phyloP scores from a whole-genome alignment of 2,113 vertebrate genomes.

The Butastur rufipennis region DNA sequence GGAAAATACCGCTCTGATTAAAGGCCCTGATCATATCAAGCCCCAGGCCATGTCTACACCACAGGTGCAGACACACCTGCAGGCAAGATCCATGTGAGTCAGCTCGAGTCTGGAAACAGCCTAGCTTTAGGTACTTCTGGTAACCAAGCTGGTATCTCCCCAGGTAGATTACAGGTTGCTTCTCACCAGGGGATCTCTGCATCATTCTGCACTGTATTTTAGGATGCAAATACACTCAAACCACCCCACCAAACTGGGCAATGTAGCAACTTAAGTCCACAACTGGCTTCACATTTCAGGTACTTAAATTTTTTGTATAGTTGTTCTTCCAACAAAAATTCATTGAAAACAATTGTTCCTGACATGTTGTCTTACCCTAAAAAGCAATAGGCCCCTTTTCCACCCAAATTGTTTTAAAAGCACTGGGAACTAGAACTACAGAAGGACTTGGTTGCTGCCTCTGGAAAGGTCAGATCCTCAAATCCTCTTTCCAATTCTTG shows the following conservation, averaged over 20 bases:
- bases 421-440: not conserved
- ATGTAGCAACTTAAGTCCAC: not conserved
- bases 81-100: slow-evolving; percentile 12
- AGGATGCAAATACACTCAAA: not conserved
- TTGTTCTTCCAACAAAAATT: not conserved
- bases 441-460: not conserved
- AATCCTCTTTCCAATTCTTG: not conserved
- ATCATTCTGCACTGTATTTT: not conserved
- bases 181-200: not conserved
- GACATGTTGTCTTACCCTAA: not conserved
- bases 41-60: slow-evolving; percentile 44
- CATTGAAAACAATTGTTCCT: not conserved
- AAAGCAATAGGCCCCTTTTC: not conserved
- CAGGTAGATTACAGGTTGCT: not conserved
- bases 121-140: not conserved
- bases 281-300: not conserved
- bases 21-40: slow-evolving; percentile 20
- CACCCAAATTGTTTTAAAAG: not conserved
- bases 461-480: not conserved
- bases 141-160: not conserved
- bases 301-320: not conserved
- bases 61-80: slow-evolving; percentile 48
- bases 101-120: not conserved
- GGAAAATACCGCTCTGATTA: slow-evolving; percentile 52
- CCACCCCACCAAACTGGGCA: not conserved